Percentiles rank a stretch among this genome's conserved stretches.
These are phyloP conservation scores for Rhopilema esculentum DNA, from an alignment of 30 jellyfish, hydroid and myxozoan genomes.

Conservation along the genomic window DNA sequence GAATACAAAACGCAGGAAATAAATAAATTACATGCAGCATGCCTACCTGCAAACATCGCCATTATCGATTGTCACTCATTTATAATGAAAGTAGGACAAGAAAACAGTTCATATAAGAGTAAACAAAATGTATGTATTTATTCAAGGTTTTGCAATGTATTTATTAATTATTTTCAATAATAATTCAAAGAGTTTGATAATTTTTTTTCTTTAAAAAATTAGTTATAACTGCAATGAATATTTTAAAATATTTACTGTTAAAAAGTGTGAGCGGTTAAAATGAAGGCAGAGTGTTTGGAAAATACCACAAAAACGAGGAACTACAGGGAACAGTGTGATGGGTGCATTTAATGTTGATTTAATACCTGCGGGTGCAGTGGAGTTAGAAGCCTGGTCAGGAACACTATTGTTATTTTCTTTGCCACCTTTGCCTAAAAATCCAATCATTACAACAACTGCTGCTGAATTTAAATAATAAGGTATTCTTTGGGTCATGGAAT, in stretches of 20 bases:
- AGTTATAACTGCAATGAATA: background rate
- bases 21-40: too few species aligned
- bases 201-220: too few species aligned
- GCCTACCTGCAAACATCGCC: too few species aligned
- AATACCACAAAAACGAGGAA: background rate
- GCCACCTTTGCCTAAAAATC: slow-evolving; percentile 15
- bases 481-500: background rate
- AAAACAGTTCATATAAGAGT: too few species aligned
- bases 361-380: slow-evolving; percentile 13
- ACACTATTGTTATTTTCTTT: background rate
- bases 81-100: too few species aligned
- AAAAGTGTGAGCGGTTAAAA: background rate
- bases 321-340: background rate
- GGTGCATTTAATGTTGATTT: background rate
- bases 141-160: too few species aligned
- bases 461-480: background rate
- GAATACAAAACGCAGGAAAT: too few species aligned
- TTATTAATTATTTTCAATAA: too few species aligned
- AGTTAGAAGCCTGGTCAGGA: background rate
- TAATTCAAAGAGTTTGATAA: too few species aligned
- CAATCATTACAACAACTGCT: background rate
- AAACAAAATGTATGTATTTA: too few species aligned
- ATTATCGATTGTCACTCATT: too few species aligned
- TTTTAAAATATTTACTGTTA: too few species aligned
- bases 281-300: background rate